A percentile compares a stretch with the other conserved stretches of the same genome.
Evolutionary conservation across 2,888 invertebrate species (phyloP).

Genomic region (Mellilla xanthometata): DNA sequence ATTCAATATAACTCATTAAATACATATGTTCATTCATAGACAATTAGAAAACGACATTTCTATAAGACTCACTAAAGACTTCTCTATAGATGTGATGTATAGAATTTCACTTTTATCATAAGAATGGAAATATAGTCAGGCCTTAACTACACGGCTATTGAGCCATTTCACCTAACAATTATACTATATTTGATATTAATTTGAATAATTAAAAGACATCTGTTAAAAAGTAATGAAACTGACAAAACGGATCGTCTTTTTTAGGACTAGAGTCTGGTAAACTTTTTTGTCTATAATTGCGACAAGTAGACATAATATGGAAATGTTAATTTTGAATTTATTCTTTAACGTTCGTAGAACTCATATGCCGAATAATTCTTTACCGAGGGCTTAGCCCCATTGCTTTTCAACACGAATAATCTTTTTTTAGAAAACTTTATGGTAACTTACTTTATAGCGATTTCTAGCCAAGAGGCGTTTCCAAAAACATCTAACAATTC

Average conservation of each 20-base stretch:
- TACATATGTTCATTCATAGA: no score
- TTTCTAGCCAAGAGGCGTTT: conserved; percentile 9
- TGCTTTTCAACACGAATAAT: conserved; percentile 31
- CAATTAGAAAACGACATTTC: no score
- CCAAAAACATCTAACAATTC: conserved; percentile 4
- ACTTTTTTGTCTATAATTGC: conserved; percentile 54
- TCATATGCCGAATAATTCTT: conserved; percentile 41
- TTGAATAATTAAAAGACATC: conserved; percentile 39
- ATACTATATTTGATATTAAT: conserved; percentile 36
- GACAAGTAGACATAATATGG: conserved; percentile 50
- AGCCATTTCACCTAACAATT: conserved; percentile 43
- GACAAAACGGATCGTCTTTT: conserved; percentile 55
- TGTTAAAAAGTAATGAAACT: conserved; percentile 40
- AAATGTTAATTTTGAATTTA: conserved; percentile 35
- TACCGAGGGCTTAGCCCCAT: conserved; percentile 48
- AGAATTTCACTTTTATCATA: conserved; percentile 12
- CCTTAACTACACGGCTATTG: conserved; percentile 40
- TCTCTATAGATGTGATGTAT: conserved; percentile 16
- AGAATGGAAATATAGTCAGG: conserved; percentile 36
- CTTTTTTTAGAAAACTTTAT: conserved; percentile 36
- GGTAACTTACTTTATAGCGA: conserved; percentile 25
- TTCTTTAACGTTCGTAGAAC: conserved; percentile 60
- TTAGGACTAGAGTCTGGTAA: conserved; percentile 76
- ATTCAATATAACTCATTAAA: no score
- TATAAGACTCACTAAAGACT: neutral